Base-by-base conservation (phyloP, 2,797 vertebrate genomes). In the Atherinosoma microstoma region DNA sequence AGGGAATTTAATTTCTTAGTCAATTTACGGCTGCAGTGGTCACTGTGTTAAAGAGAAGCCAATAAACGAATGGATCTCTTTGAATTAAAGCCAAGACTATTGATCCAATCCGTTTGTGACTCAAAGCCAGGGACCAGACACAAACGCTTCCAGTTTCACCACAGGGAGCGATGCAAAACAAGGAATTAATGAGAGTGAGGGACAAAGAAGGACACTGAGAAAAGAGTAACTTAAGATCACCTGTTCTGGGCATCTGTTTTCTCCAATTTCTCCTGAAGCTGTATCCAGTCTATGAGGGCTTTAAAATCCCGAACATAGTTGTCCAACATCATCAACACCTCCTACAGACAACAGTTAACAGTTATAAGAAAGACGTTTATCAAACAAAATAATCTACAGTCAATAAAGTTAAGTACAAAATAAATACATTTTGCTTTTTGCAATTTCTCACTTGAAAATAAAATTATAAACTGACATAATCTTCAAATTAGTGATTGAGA, bases 241-340 rank as follows among this genome's bases (percentile, higher is more conserved):
- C 98, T 98, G 96, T 98, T 99, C 87, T 98, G 98, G 73, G 97
- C 98, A 85, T 99, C 98, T 1, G 98, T 96, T 93, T 99, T 99
- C 93, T 99, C 98, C 68, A 99, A 87, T 91, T 99, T 99, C 91
- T 99, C 98, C 91, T 99, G 98, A 34, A 99, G 96, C 76, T 99
- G 98, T 87, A 99, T 98, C 98, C 98, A 99, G 89, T 99, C 98
- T 73, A 99, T 99, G 82, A 99, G 90, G 12, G 98, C 97, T 94
- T 99, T 99, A 91, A 99, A 99, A 89, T 99, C 98, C 64, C 98
- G 94, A 13, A 99, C 98, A 4, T 99, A 99, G 92, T 99, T 99
- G 93, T 98, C 97, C 87, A 99, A 89, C 97, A 99, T 99, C 98
- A 99, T 99, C 82, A 99, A 84, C 72, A 99, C 98, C 89, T 99